Evolutionary conservation across 2,113 vertebrate species (phyloP).

Genomic region (Aramus guarauna): DNA sequence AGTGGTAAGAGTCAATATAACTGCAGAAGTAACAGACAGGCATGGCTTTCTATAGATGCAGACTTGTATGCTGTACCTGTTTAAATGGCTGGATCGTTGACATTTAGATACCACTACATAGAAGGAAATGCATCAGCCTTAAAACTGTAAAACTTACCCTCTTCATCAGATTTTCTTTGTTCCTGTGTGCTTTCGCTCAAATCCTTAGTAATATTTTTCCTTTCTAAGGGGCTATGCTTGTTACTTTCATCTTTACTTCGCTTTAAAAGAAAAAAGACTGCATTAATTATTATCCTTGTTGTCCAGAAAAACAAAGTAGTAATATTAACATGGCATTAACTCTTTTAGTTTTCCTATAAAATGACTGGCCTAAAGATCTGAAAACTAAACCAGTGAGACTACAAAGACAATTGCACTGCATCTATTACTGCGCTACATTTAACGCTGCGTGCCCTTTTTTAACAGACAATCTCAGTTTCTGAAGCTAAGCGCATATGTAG

Average conservation of each 20-base stretch:
- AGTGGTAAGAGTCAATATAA: not conserved
- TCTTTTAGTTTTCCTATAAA: not conserved
- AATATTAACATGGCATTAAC: not conserved
- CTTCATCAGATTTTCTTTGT: not conserved
- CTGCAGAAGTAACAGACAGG: not conserved
- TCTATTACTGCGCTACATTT: not conserved
- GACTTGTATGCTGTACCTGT: not conserved
- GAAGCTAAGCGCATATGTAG: not conserved
- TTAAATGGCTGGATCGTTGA: not conserved
- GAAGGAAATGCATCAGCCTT: not conserved
- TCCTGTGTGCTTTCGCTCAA: not conserved
- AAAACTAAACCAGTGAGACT: not conserved
- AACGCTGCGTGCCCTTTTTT: not conserved
- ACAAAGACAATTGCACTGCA: not conserved
- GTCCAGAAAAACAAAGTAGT: not conserved
- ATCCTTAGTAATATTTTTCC: not conserved
- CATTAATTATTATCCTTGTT: not conserved
- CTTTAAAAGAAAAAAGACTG: slow-evolving; percentile 42
- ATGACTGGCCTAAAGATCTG: not conserved
- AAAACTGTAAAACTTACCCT: slow-evolving; percentile 37
- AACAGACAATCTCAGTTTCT: not conserved
- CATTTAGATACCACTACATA: not conserved
- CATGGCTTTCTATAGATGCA: not conserved
- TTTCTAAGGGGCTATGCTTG: not conserved
- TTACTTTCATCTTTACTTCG: not conserved